A percentile compares a stretch with the other conserved stretches of the same genome.
Conservation (phyloP, 2,113 vertebrate species). For the Columbina picui region DNA sequence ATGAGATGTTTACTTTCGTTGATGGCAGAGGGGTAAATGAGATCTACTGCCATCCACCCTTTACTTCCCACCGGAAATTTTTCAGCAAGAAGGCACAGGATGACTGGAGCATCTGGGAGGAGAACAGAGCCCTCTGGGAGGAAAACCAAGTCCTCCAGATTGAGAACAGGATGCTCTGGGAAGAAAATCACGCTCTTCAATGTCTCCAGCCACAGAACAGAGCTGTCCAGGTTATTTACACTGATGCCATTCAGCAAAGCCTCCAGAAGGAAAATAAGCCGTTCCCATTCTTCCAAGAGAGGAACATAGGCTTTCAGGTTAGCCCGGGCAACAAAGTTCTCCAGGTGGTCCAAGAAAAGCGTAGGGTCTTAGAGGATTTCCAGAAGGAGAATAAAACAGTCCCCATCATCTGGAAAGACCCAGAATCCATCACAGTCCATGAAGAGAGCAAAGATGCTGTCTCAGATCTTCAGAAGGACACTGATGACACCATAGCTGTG, state of each 20-base stretch:
- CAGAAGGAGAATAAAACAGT: conserved; percentile 16
- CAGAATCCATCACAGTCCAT: not conserved
- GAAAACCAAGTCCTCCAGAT: conserved; percentile 64
- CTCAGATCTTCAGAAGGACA: not conserved
- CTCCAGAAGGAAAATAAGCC: conserved; percentile 1
- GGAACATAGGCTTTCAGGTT: not conserved
- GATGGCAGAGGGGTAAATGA: conserved; percentile 71
- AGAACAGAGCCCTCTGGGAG: conserved; percentile 65
- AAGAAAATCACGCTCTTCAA: conserved; percentile 72
- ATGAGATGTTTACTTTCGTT: conserved; percentile 60
- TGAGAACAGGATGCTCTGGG: conserved; percentile 60
- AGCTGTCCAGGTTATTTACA: conserved; percentile 5
- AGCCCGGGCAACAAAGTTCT: conserved; percentile 1
- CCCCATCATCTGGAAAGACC: not conserved
- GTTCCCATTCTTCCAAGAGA: not conserved
- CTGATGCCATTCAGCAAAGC: not conserved
- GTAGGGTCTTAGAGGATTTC: conserved; percentile 34
- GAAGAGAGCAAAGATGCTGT: not conserved
- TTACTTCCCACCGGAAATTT: conserved; percentile 29
- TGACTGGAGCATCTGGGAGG: conserved; percentile 67
- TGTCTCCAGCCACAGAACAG: conserved; percentile 60
- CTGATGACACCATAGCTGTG: fast-evolving
- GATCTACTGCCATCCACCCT: conserved; percentile 17
- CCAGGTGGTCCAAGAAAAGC: conserved; percentile 32
- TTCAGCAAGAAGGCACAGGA: conserved; percentile 30